phyloP scores from a whole-genome alignment of 2,113 vertebrate genomes.

The Dicrurus megarhynchus region DNA sequence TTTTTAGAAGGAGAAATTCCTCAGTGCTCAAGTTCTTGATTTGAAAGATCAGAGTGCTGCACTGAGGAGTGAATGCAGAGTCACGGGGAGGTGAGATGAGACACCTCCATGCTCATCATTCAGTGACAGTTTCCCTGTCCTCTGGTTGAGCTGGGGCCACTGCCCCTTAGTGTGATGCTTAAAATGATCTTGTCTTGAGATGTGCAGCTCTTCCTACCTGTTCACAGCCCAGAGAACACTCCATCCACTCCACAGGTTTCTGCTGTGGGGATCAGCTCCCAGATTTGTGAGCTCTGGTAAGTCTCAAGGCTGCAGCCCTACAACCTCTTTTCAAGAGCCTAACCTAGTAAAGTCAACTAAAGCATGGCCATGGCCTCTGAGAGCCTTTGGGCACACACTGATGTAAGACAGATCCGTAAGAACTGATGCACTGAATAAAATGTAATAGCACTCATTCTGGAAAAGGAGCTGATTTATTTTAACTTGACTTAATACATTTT shows the following conservation, averaged over 20 bases:
- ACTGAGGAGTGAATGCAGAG: not conserved
- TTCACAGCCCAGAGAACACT: not conserved
- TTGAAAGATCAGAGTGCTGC: not conserved
- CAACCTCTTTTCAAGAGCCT: not conserved
- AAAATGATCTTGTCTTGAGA: not conserved
- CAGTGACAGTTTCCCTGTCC: not conserved
- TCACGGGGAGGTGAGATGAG: not conserved
- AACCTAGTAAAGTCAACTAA: not conserved
- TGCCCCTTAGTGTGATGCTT: not conserved
- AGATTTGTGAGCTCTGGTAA: not conserved
- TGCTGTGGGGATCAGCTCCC: not conserved
- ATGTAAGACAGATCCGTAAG: not conserved
- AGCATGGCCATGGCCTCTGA: not conserved
- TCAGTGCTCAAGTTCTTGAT: not conserved
- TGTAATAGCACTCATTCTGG: not conserved
- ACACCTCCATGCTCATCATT: not conserved
- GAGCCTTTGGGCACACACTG: not conserved
- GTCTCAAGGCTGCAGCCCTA: not conserved
- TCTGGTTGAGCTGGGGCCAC: not conserved
- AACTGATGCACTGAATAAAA: not conserved
- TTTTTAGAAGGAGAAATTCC: not conserved
- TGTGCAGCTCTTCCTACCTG: not conserved
- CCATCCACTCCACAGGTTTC: not conserved
- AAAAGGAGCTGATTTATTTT: slow-evolving; percentile 12
- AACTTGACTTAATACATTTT: slow-evolving; percentile 28